These are phyloP conservation scores for Yponomeuta cagnagella DNA, from an alignment of 2,888 invertebrate genomes.

Conservation along the genomic window DNA sequence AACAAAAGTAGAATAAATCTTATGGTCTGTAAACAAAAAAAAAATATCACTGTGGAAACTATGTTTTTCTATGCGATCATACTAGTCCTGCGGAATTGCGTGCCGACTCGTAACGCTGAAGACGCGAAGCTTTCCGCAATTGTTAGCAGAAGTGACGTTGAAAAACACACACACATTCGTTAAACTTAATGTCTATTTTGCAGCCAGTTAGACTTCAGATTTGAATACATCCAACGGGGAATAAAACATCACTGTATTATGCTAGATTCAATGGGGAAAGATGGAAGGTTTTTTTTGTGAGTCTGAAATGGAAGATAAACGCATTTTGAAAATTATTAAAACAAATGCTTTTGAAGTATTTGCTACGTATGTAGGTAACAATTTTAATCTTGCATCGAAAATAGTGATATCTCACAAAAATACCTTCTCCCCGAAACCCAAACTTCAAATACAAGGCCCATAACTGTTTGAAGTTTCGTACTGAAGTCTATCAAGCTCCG, in stretches of 20 bases:
- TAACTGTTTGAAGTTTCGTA: neutral
- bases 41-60: slow-evolving; percentile 19
- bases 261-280: neutral
- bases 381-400: no score
- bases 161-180: slow-evolving; percentile 8
- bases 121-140: neutral
- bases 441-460: neutral
- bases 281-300: neutral
- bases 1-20: no score
- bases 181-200: neutral
- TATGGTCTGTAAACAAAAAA: no score
- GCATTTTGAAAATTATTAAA: no score
- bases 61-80: slow-evolving; percentile 7
- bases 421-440: neutral
- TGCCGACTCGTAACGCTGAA: neutral
- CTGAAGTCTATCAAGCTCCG: slow-evolving; percentile 6
- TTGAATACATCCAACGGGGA: neutral
- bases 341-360: no score
- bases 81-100: neutral
- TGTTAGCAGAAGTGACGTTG: slow-evolving; percentile 8
- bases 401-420: neutral
- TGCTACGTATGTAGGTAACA: no score
- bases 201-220: neutral
- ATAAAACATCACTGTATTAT: neutral
- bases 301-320: no score